Evolutionary conservation across 2,797 vertebrate species (phyloP).

Genomic region (Chelon labrosus): DNA sequence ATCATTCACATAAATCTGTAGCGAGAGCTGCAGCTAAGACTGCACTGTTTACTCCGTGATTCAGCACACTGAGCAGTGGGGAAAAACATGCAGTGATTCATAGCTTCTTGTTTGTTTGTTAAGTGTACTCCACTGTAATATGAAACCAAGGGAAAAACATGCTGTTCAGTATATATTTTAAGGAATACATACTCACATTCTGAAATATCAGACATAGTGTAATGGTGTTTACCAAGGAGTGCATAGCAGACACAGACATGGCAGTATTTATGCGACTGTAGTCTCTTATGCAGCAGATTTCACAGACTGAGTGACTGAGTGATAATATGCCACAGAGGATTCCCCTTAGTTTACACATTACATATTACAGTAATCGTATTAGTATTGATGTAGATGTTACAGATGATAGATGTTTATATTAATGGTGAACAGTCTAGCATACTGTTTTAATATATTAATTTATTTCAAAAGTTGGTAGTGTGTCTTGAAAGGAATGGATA

Average conservation of each 20-base stretch:
- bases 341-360: no score
- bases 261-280: no score
- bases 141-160: neutral
- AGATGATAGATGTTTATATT: no score
- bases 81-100: slow-evolving; percentile 55
- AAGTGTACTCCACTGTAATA: slow-evolving; percentile 22
- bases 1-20: slow-evolving; percentile 44
- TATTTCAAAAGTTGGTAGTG: no score
- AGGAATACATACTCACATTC: neutral
- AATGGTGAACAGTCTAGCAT: no score
- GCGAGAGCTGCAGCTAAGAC: slow-evolving; percentile 47
- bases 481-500: no score
- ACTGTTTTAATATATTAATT: no score
- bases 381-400: no score
- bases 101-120: slow-evolving; percentile 39
- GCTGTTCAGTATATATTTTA: neutral
- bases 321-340: no score
- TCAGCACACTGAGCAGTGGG: slow-evolving; percentile 35
- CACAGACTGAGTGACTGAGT: no score
- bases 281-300: no score
- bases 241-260: neutral
- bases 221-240: neutral
- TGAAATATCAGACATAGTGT: neutral
- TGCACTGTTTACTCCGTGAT: slow-evolving; percentile 48
- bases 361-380: no score